Conservation (phyloP, 2,888 invertebrate genomes). For the Stenodera caucasica region DNA sequence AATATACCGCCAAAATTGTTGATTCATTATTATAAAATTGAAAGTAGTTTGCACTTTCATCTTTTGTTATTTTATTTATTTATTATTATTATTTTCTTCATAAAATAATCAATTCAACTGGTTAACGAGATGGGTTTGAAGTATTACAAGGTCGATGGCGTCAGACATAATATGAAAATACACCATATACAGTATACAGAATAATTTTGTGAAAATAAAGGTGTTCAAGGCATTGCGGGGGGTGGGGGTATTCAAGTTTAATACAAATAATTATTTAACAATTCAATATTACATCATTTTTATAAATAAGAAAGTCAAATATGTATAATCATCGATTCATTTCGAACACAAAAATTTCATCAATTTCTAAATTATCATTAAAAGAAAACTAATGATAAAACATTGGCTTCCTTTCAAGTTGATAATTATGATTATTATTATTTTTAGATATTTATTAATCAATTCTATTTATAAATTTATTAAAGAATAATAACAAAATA, state of each 20-base stretch:
- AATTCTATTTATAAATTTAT: background rate
- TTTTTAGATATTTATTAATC: background rate
- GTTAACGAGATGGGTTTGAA: constrained; percentile 26
- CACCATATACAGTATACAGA: constrained; percentile 28
- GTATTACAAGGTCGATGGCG: constrained; percentile 38
- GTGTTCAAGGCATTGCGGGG: background rate
- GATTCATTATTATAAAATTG: background rate
- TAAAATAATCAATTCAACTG: background rate
- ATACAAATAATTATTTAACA: background rate
- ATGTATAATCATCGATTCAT: background rate
- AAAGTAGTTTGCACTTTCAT: background rate
- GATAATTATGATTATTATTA: too few species aligned
- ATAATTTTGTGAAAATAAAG: constrained; percentile 11
- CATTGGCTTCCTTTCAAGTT: background rate
- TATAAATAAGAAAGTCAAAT: background rate
- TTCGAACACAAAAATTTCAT: background rate
- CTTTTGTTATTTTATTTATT: background rate
- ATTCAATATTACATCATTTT: background rate
- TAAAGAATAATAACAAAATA: background rate
- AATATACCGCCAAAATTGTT: background rate
- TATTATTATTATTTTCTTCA: background rate
- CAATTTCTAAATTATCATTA: background rate
- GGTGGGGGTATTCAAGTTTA: background rate
- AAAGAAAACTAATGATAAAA: constrained; percentile 1
- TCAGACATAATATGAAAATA: constrained; percentile 28